Base-by-base conservation (phyloP, 2,797 vertebrate genomes). In the Cyclura pinguis region DNA sequence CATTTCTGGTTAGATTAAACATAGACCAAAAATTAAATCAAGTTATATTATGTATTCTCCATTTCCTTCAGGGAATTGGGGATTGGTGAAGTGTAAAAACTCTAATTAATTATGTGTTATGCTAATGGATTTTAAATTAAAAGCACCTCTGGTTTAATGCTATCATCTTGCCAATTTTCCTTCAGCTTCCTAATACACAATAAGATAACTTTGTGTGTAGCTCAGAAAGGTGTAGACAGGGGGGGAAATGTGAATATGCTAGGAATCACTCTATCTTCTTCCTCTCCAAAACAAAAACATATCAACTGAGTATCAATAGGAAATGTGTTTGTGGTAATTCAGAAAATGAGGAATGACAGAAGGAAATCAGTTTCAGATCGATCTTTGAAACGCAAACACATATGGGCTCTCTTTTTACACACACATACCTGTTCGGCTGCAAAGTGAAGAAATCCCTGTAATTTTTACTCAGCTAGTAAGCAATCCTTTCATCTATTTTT, bases 21-120 rank as follows among this genome's bases (percentile, higher is more conserved):
- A 93, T 96, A 96, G 95, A 96, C 96, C 94, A 97, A 97, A 97
- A 96, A 94, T 96, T 97, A 97, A 97, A 97, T 97, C 93, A 96
- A 97, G 97, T 97, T 97, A 95, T 97, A 96, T 96, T 97, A 93
- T 97, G 88, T 96, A 86, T 95, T 95, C 94, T 97, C 81, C 93
- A 42, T 97, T 97, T 97, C 97, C 97, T 97, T 96, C 94, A 92
- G 96, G 96, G 96, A 97, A 95, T 91, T 80, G 94, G 94, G 97
- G 95, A 85, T 93, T 95, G 95, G 92, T 95, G 96, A 96, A 97
- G 96, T 97, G 95, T 97, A 97, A 96, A 47, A 97, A 96, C 97
- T 96, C 96, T 97, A 97, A 97, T 97, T 97, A 97, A 97, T 97
- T 97, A 97, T 97, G 93, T 97, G 95, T 89, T 95, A 95, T 97